Conservation (phyloP, 1,140 invertebrate species). For the Lepidostoma basale region DNA sequence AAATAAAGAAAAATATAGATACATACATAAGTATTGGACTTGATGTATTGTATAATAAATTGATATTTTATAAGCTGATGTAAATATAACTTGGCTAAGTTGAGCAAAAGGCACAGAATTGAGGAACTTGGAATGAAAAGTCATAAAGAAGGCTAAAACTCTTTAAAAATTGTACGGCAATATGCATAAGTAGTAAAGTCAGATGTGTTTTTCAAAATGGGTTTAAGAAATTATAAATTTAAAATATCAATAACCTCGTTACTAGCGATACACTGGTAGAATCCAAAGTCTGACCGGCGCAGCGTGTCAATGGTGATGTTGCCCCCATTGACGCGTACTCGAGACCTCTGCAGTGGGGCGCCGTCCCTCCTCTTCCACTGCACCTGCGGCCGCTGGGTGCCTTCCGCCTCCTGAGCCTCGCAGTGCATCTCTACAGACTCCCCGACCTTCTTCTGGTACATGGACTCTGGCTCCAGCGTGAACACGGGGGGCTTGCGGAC, state of each 20-base stretch:
- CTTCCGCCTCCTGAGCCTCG: slow-evolving; percentile 86
- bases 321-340: slow-evolving; percentile 78
- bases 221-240: too few relatives aligned
- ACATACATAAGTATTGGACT: too few relatives aligned
- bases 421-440: slow-evolving; percentile 93
- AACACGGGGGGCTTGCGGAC: slow-evolving; percentile 90
- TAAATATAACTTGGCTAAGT: too few relatives aligned
- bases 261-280: slow-evolving; percentile 92
- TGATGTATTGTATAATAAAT: too few relatives aligned
- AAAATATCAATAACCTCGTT: slow-evolving; percentile 87
- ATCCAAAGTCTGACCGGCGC: slow-evolving; percentile 87
- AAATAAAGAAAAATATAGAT: too few relatives aligned
- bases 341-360: slow-evolving; percentile 76
- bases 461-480: slow-evolving; percentile 79
- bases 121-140: too few relatives aligned
- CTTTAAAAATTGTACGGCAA: too few relatives aligned
- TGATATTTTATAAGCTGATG: too few relatives aligned
- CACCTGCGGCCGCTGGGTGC: slow-evolving; percentile 87
- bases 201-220: too few relatives aligned
- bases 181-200: too few relatives aligned
- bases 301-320: slow-evolving; percentile 92
- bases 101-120: too few relatives aligned
- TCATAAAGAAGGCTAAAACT: too few relatives aligned
- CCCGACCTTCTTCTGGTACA: slow-evolving; percentile 88
- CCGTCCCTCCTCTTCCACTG: slow-evolving; percentile 90